Percentiles rank a stretch among this genome's conserved stretches.
Conservation (phyloP, 2,797 vertebrate genomes). For the Cercopithecus hamlyni region DNA sequence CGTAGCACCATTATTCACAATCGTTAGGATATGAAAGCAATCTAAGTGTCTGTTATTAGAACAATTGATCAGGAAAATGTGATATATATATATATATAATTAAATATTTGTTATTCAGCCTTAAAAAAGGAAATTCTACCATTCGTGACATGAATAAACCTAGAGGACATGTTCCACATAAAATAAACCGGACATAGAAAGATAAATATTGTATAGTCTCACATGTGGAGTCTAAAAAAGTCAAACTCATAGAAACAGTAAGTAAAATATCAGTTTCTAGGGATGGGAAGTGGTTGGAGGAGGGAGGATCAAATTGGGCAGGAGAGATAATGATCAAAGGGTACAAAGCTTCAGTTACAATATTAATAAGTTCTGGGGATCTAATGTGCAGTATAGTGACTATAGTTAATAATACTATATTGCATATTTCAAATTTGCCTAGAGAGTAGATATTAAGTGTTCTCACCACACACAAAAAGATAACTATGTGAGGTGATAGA, state of each 20-base stretch:
- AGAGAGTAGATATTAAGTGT: not conserved
- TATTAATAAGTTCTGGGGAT: not conserved
- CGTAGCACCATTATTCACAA: not conserved
- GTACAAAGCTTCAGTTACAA: not conserved
- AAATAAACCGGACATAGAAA: not conserved
- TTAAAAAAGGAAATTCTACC: not conserved
- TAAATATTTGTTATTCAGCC: not conserved
- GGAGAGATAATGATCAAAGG: not conserved
- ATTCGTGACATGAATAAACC: not conserved
- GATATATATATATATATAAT: not conserved
- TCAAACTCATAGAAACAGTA: not conserved
- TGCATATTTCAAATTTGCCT: not conserved
- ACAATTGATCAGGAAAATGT: not conserved
- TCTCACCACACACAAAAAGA: not conserved
- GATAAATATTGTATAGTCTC: not conserved
- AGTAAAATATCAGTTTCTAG: not conserved
- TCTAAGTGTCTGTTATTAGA: not conserved
- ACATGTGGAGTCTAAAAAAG: not conserved
- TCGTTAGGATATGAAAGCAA: not conserved
- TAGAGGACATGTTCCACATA: not conserved
- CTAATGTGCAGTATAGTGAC: too few relatives aligned
- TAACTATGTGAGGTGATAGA: not conserved
- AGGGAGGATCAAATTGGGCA: not conserved
- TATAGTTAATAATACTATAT: not conserved
- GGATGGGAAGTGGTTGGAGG: not conserved